Evolutionary conservation across 2,888 invertebrate genomes (phyloP), one percentile per base, ranked within the genome.

Genomic region (Myopa testacea): DNA sequence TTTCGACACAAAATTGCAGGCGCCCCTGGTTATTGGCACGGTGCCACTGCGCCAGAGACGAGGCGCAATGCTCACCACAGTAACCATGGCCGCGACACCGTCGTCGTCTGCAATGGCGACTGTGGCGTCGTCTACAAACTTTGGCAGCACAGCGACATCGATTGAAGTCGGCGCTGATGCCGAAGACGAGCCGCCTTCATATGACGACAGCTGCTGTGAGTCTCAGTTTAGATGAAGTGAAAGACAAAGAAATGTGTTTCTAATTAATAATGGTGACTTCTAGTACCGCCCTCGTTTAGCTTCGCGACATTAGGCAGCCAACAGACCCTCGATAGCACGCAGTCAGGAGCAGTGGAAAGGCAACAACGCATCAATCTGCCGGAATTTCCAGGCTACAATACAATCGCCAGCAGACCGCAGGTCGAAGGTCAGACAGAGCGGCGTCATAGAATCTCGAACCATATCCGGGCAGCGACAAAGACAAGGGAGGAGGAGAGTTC

Each of bases 141-240:
- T 52, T 12, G 63, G 26, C 50, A 73, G 74, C 38, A 37, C 50
- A 34, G 63, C 74, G 52, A 65, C 65, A n/a, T 50, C 62, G 7
- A 50, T 70, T 26, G 70, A 65, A 14, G 52, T 8, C 14, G 52
- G 70, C 71, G 76, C 68, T 6, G 83, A 80, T 69, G 84, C 81
- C 55, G 68, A 72, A 8, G 85, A 86, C 55, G 87, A 87, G 78
- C 86, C 87, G 75, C 87, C 87, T 7, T 87, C 87, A 0, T 84
- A 86, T 0, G 87, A 87, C 69, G 87, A 87, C 60, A 87, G 87
- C 81, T 87, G 87, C 69, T 82, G 87, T 87, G 55, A 86, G 87
- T 81, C 10, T 26, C 26, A 1, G 16, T 34, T 52, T 34, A 16
- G 8, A 37, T 70, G 8, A 37, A 52, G 1, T 6, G 10, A 45